Percentiles rank a stretch among this genome's conserved stretches.
These are phyloP conservation scores for Buphagus erythrorhynchus DNA, from an alignment of 2,797 vertebrate species.

Conservation along the genomic window DNA sequence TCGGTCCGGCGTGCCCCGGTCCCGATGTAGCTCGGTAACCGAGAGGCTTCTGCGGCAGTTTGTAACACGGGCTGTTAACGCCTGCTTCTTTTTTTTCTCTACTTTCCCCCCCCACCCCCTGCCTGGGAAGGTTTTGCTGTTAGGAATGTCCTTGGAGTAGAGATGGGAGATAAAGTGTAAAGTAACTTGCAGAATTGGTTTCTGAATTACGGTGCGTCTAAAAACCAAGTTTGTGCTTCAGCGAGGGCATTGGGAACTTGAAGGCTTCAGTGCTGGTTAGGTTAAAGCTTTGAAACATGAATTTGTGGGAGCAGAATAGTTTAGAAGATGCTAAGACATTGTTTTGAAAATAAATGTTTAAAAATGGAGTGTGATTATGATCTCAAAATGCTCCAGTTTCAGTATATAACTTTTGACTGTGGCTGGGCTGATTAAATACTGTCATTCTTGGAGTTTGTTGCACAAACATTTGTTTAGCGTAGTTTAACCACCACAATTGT, in stretches of 20 bases:
- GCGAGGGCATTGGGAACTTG: neutral
- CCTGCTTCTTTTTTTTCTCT: rapidly evolving
- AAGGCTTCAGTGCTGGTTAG: neutral
- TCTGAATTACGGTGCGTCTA: neutral
- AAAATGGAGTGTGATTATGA: neutral
- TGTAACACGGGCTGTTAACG: rapidly evolving
- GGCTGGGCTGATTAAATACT: neutral
- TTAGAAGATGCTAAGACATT: neutral
- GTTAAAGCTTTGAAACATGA: neutral
- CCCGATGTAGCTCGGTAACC: rapidly evolving
- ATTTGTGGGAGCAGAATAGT: neutral
- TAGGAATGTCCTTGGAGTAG: neutral
- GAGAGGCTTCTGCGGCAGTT: neutral
- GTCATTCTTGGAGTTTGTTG: neutral
- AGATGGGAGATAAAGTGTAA: neutral
- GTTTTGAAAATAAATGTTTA: neutral
- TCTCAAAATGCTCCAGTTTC: neutral
- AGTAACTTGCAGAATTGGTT: neutral
- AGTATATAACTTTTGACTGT: neutral
- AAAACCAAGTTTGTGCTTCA: neutral
- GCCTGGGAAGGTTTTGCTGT: neutral
- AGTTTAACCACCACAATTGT: neutral
- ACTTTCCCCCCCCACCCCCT: rapidly evolving
- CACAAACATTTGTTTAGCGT: rapidly evolving
- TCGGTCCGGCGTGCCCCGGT: too few species aligned